These are phyloP conservation scores for Mechanitis messenoides DNA, from an alignment of 2,888 invertebrate species.

Conservation along the genomic window DNA sequence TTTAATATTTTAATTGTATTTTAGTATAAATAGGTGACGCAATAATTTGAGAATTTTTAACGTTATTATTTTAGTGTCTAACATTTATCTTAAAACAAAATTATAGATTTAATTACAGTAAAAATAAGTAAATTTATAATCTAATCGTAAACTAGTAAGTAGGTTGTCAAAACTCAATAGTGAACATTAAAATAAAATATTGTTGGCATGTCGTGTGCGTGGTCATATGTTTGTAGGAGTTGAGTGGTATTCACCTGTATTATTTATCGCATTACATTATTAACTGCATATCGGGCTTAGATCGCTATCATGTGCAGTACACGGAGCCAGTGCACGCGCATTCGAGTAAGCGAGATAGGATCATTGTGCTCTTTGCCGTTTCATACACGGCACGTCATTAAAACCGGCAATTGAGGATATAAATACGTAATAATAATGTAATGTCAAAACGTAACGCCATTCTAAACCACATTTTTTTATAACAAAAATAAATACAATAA, in stretches of 20 bases:
- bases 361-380: conserved; percentile 47
- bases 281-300: conserved; percentile 69
- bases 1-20: too few species aligned
- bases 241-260: conserved; percentile 63
- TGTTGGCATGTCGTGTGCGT: conserved; percentile 18
- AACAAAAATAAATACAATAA: too few species aligned
- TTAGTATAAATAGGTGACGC: too few species aligned
- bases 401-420: neutral
- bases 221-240: conserved; percentile 31
- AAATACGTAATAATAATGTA: too few species aligned
- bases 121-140: too few species aligned
- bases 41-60: too few species aligned
- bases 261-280: conserved; percentile 72
- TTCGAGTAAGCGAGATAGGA: conserved; percentile 59
- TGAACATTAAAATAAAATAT: conserved; percentile 10
- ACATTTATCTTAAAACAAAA: too few species aligned
- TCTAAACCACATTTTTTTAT: too few species aligned
- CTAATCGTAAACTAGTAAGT: neutral
- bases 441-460: too few species aligned
- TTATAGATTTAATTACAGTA: too few species aligned
- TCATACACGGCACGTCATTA: conserved; percentile 33
- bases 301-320: conserved; percentile 67
- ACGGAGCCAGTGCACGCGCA: conserved; percentile 67
- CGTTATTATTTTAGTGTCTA: too few species aligned
- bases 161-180: conserved; percentile 13